These are phyloP conservation scores for Aphis craccivora DNA, from an alignment of 1,140 invertebrate species.

Conservation along the genomic window DNA sequence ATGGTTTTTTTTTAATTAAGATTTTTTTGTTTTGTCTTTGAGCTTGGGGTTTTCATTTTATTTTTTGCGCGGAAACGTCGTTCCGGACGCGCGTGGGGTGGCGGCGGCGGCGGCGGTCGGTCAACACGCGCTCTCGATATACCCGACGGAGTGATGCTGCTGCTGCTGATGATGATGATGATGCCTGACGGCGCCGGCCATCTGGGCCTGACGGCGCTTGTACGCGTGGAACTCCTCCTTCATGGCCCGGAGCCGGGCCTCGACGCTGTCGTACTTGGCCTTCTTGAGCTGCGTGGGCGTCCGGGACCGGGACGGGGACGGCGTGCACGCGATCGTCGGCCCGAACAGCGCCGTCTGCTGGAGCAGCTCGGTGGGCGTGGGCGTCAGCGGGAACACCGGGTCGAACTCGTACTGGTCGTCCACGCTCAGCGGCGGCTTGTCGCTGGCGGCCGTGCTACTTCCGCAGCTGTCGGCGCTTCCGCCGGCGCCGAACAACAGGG, in stretches of 20 bases:
- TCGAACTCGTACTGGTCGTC: slow-evolving; percentile 97
- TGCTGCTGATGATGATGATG: not conserved
- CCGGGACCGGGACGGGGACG: slow-evolving; percentile 55
- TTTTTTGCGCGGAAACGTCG: not conserved
- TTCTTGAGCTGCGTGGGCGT: slow-evolving; percentile 62
- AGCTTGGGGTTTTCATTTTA: slow-evolving; percentile 6
- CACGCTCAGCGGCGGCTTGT: slow-evolving; percentile 73
- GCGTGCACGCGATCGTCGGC: slow-evolving; percentile 25
- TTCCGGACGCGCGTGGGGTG: not conserved
- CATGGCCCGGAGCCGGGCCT: slow-evolving; percentile 90
- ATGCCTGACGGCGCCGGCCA: slow-evolving; percentile 24
- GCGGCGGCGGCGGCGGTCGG: too few relatives aligned
- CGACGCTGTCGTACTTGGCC: slow-evolving; percentile 80
- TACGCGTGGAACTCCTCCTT: slow-evolving; percentile 95
- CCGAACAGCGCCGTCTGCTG: slow-evolving; percentile 1
- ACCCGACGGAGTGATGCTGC: slow-evolving; percentile 65
- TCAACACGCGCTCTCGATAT: slow-evolving; percentile 79
- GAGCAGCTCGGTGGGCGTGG: slow-evolving; percentile 72
- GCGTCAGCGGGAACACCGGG: slow-evolving; percentile 76
- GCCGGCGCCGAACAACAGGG: slow-evolving; percentile 65
- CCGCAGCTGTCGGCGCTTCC: slow-evolving; percentile 61
- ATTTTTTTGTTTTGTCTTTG: slow-evolving; percentile 8
- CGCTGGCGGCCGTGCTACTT: slow-evolving; percentile 33
- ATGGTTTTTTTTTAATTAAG: not conserved
- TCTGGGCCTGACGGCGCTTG: slow-evolving; percentile 80